Evolutionary conservation across 2,113 vertebrate species (phyloP).

Genomic region (Tautogolabrus adspersus): DNA sequence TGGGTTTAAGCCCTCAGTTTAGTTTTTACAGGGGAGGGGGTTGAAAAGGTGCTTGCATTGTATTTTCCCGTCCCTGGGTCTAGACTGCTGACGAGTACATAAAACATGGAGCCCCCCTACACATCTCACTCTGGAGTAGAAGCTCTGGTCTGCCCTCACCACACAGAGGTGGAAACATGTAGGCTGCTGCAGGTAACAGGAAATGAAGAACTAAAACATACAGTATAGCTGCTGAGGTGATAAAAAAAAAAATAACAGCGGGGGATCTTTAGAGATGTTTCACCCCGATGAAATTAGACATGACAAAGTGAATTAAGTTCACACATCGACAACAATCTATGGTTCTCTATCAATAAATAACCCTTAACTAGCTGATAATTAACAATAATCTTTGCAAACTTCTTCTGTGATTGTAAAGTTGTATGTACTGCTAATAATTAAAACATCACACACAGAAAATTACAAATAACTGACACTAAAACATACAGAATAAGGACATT

Average conservation of each 20-base stretch:
- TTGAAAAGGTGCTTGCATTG: slow-evolving; percentile 80
- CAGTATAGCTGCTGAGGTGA: background rate
- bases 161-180: slow-evolving; percentile 8
- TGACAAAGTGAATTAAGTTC: background rate
- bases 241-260: background rate
- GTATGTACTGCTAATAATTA: too few relatives aligned
- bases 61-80: slow-evolving; percentile 65
- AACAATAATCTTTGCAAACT: too few relatives aligned
- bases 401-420: too few relatives aligned
- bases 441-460: too few relatives aligned
- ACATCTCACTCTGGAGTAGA: slow-evolving; percentile 41
- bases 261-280: background rate
- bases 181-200: slow-evolving; percentile 6
- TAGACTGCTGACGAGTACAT: slow-evolving; percentile 80
- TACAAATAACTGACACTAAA: too few relatives aligned
- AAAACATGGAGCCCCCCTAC: slow-evolving; percentile 47
- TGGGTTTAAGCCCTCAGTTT: slow-evolving; percentile 72
- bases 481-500: background rate
- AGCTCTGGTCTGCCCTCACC: slow-evolving; percentile 1
- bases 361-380: too few relatives aligned
- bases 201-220: background rate
- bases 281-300: background rate
- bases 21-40: slow-evolving; percentile 57
- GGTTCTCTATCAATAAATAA: too few relatives aligned
- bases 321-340: background rate